Percentiles rank a stretch among this genome's conserved stretches.
Evolutionary conservation across 2,797 vertebrate genomes (phyloP).

Genomic region (Decapterus maruadsi): DNA sequence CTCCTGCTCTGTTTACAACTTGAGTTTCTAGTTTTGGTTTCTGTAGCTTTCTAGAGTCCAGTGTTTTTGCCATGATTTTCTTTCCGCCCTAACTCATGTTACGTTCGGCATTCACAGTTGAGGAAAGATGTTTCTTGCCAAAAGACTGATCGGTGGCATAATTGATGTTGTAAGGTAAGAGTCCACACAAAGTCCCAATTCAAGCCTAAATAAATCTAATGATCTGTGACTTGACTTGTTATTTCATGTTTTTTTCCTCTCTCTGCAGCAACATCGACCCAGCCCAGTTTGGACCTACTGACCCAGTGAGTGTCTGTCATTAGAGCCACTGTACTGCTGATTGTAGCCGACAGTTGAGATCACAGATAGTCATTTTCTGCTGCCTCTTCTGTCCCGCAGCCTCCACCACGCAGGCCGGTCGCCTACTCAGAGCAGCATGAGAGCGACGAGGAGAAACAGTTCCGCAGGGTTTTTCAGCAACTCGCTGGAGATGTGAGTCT

Average conservation of each 20-base stretch:
- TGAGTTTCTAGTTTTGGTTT: neutral
- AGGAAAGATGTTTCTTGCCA: slow-evolving; percentile 76
- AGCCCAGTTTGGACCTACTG: slow-evolving; percentile 74
- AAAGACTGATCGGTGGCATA: slow-evolving; percentile 72
- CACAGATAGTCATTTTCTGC: slow-evolving; percentile 8
- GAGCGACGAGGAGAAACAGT: slow-evolving; percentile 89
- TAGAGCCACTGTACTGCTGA: neutral
- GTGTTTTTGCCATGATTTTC: neutral
- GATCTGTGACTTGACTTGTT: slow-evolving; percentile 5
- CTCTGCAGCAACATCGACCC: slow-evolving; percentile 83
- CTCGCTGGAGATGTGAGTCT: slow-evolving; percentile 93
- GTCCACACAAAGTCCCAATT: neutral
- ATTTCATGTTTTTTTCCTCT: slow-evolving; percentile 7
- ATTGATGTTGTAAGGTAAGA: slow-evolving; percentile 83
- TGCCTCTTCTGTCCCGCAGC: slow-evolving; percentile 61
- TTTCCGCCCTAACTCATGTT: neutral
- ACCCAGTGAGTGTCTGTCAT: slow-evolving; percentile 82
- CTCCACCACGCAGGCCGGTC: slow-evolving; percentile 85
- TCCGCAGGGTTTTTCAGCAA: slow-evolving; percentile 91
- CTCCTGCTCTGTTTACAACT: no score
- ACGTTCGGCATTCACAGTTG: slow-evolving; percentile 47
- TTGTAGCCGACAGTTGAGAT: neutral
- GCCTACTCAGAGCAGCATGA: slow-evolving; percentile 88
- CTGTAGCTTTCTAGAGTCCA: neutral
- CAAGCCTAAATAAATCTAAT: neutral